phyloP scores from a whole-genome alignment of 1,140 invertebrate genomes.

The Nebria ingens region DNA sequence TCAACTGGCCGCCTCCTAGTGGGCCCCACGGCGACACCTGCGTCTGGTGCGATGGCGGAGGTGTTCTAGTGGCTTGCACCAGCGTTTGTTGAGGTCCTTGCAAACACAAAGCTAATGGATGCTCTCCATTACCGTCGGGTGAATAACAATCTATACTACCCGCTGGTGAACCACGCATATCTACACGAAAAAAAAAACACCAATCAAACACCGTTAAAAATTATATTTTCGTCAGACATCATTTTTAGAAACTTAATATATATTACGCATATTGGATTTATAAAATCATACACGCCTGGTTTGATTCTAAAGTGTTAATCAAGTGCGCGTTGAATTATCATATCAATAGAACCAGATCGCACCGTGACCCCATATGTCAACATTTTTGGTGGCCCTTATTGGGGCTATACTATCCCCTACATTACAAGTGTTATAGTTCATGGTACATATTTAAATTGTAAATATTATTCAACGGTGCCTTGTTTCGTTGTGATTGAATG shows the following conservation, averaged over 20 bases:
- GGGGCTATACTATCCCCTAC: neutral
- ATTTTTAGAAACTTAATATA: no score
- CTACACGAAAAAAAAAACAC: no score
- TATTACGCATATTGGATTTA: slow-evolving; percentile 5
- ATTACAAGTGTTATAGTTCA: neutral
- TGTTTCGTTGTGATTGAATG: no score
- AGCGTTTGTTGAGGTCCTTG: slow-evolving; percentile 28
- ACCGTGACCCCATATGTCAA: neutral
- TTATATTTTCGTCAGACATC: no score
- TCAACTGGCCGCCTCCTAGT: slow-evolving; percentile 15
- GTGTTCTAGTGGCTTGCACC: slow-evolving; percentile 32
- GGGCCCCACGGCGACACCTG: neutral
- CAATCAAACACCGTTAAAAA: no score
- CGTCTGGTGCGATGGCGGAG: slow-evolving; percentile 24
- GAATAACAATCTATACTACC: slow-evolving; percentile 30
- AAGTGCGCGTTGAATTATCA: slow-evolving; percentile 7
- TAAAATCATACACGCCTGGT: slow-evolving; percentile 10
- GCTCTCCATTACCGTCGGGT: slow-evolving; percentile 24
- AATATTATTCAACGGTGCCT: neutral
- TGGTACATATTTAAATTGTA: neutral
- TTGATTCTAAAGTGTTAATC: slow-evolving; percentile 4
- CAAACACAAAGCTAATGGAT: slow-evolving; percentile 29
- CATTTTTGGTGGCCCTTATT: neutral
- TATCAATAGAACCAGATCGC: no score
- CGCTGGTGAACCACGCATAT: slow-evolving; percentile 29